Conservation (phyloP, 2,797 vertebrate genomes). For the Danio albolineatus region DNA sequence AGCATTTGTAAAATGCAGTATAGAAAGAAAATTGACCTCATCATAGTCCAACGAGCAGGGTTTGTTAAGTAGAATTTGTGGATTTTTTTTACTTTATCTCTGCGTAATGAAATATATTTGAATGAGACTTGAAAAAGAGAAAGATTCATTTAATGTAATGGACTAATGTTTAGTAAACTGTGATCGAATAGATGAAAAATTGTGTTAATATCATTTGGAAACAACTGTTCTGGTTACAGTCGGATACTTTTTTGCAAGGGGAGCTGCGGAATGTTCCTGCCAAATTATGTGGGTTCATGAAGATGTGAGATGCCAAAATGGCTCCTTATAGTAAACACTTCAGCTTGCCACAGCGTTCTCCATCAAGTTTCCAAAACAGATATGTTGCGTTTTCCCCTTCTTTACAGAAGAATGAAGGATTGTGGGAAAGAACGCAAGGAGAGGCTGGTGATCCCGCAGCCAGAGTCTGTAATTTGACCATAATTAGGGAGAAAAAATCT, state of each 20-base stretch:
- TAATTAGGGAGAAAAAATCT: conserved; percentile 69
- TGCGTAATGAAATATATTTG: too few species aligned
- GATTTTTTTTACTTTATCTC: too few species aligned
- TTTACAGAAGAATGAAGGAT: conserved; percentile 49
- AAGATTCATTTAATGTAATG: too few species aligned
- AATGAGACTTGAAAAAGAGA: too few species aligned
- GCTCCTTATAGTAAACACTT: conserved; percentile 24
- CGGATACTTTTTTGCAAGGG: background rate
- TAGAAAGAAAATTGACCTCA: too few species aligned
- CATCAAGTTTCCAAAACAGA: conserved; percentile 58
- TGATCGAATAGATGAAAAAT: background rate
- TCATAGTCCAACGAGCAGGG: too few species aligned
- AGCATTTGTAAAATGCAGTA: too few species aligned
- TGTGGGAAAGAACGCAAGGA: conserved; percentile 63
- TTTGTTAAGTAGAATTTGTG: too few species aligned
- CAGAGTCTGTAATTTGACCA: conserved; percentile 68
- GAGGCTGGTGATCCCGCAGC: conserved; percentile 62
- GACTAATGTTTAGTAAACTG: too few species aligned
- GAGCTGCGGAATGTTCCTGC: background rate
- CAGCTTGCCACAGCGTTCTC: conserved; percentile 21
- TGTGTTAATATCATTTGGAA: background rate
- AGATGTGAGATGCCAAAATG: conserved; percentile 26
- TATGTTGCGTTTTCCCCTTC: conserved; percentile 45
- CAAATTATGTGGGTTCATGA: conserved; percentile 14
- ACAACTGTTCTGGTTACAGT: background rate